Base-by-base conservation (phyloP, 2,888 invertebrate species). In the Mycalesis mineus region DNA sequence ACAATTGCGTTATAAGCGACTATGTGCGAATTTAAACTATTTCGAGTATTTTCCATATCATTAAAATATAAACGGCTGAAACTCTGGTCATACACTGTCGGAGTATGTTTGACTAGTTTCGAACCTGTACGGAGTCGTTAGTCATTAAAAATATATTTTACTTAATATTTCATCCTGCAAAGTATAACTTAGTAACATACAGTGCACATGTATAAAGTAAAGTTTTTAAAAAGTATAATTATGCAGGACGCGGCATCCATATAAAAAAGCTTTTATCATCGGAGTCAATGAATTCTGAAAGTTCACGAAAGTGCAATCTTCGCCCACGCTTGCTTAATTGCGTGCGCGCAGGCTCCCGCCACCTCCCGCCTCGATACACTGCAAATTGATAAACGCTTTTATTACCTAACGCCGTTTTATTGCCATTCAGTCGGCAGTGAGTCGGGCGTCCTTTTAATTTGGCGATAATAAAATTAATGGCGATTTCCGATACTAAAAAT, bases 371-470 rank as follows among this genome's bases (percentile, higher is more conserved):
- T 63, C 62, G 62, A 65, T 68, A 66, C 67, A 61, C 65, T 62
- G 71, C 72, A 68, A 73, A 74, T 76, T 74, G 70, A 75, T 73
- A 70, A 68, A 62, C 62, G 68, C 70, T 70, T 74, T 75, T 69
- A 69, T 73, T 67, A 66, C 68, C 65, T 66, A 62, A 66, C 66
- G 62, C 62, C 59, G 56, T 64, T 65, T 69, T 65, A 66, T 58
- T 60, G 44, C 48, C 59, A 61, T 33, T 55, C 40, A 52, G 57
- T 54, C 51, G 57, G 36, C 40, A 36, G n/a, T 57, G 49, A 59
- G 36, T 54, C 56, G 51, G 50, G 15, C 45, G 41, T 37, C 36
- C 50, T 57, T 54, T 51, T 61, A 51, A 22, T 39, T 55, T 49
- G 22, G 49, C 41, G 39, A 56, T 60, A 48, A 55, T 54, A 28